Conservation (phyloP, 2,797 vertebrate species). For the Danionella dracula region DNA sequence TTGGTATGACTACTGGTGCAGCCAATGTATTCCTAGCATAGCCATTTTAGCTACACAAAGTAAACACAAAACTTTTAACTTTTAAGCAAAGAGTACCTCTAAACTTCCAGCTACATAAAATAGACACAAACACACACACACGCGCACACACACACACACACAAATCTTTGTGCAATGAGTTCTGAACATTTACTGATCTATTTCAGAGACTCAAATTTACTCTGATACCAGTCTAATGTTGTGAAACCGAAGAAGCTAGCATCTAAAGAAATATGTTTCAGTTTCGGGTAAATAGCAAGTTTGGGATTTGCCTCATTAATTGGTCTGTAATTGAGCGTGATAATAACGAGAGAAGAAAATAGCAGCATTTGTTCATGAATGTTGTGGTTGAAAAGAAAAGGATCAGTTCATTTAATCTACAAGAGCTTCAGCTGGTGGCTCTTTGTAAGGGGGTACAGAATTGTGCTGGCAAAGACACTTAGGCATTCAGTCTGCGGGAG, state of each 20-base stretch:
- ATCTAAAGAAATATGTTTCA: constrained; percentile 14
- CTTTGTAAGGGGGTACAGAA: constrained; percentile 10
- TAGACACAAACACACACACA: too few relatives aligned
- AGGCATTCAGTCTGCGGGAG: background rate
- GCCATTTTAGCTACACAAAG: too few relatives aligned
- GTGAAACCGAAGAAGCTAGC: constrained; percentile 3
- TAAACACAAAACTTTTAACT: too few relatives aligned
- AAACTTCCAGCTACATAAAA: too few relatives aligned
- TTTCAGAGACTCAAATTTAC: constrained; percentile 20
- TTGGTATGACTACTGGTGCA: too few relatives aligned
- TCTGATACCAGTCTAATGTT: constrained; percentile 28
- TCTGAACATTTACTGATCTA: too few relatives aligned
- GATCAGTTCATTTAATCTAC: constrained; percentile 32
- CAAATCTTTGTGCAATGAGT: too few relatives aligned
- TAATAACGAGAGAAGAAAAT: constrained; percentile 36
- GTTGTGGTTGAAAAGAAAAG: constrained; percentile 22
- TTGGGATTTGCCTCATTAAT: constrained; percentile 33
- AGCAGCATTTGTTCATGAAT: constrained; percentile 32
- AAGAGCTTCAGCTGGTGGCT: constrained; percentile 19
- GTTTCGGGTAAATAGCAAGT: constrained; percentile 22
- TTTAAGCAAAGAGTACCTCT: too few relatives aligned
- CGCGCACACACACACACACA: too few relatives aligned
- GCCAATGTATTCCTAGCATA: too few relatives aligned
- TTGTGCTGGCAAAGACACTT: constrained; percentile 29
- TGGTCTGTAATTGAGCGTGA: constrained; percentile 35